Evolutionary conservation across 2,888 invertebrate species (phyloP), one percentile per base, ranked within the genome.

Genomic region (Seladonia tumulorum): DNA sequence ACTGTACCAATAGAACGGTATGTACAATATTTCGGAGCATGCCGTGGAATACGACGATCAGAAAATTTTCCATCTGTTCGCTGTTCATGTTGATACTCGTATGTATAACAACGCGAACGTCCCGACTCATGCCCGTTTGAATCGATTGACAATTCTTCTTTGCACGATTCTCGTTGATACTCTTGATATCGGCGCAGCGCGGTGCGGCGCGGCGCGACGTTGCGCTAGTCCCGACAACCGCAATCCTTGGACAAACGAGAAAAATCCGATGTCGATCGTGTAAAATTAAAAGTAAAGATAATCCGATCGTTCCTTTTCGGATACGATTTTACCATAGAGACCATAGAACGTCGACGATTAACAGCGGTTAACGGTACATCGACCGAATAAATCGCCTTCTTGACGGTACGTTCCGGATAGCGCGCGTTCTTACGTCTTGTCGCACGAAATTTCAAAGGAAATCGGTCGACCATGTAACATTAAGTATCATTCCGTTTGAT

Each of bases 351-450:
- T 47, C n/a, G 60, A 39, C 66, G 73, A 84, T 88, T 88, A 82
- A 78, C 77, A 77, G 53, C 76, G 81, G 86, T 89, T 86, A 89
- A 89, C 89, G 87, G 90, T 89, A 89, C 82, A 76, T 79, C 80
- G 90, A 83, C 79, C 85, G 89, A 87, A 85, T 84, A 83, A 89
- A 81, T 82, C 74, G 49, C 49, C 47, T 85, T 72, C 77, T 16
- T 73, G 82, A 83, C 73, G 68, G 70, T 22, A 8, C 57, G 16
- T 53, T 39, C 35, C 10, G 66, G 49, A 53, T 22, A 42, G 39
- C 22, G n/a, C 14, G 35, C 66, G 66, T 66, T 39, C 22, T 68
- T 22, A 8, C 66, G 39, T 5, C 68, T 39, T 22, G 35, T 68
- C 35, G 35, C 39, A 35, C 22, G 39, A 68, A 68, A 68, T 68